Conservation (phyloP, 1,140 invertebrate genomes). For the Drosophila albomicans region DNA sequence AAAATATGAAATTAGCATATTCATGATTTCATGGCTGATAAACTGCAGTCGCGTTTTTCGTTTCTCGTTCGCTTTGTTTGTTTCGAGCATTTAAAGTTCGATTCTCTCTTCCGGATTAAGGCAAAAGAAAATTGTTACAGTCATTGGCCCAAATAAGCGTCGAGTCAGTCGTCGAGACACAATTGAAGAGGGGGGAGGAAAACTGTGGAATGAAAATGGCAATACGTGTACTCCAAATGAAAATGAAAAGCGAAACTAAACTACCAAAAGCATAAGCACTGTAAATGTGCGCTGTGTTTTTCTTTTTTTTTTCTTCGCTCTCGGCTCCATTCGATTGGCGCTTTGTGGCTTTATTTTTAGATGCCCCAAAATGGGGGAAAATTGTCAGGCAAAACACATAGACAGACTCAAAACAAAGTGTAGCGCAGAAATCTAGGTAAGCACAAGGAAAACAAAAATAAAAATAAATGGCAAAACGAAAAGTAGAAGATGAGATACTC, state of each 20-base stretch:
- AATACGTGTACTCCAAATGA: conserved; percentile 10
- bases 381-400: conserved; percentile 42
- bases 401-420: conserved; percentile 48
- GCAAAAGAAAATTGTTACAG: conserved; percentile 45
- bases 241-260: conserved; percentile 74
- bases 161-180: conserved; percentile 20
- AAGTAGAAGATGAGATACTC: conserved; percentile 5
- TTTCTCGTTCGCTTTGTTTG: background rate
- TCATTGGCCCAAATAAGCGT: conserved; percentile 48
- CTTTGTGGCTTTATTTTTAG: conserved; percentile 71
- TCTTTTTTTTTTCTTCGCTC: background rate
- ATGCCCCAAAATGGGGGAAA: conserved; percentile 20
- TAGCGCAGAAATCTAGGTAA: conserved; percentile 52
- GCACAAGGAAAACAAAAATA: conserved; percentile 30
- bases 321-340: conserved; percentile 32
- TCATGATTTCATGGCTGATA: conserved; percentile 64
- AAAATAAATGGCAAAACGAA: conserved; percentile 10
- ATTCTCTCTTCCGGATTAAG: conserved; percentile 47
- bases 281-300: conserved; percentile 42
- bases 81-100: conserved; percentile 30
- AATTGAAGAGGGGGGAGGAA: conserved; percentile 14
- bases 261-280: conserved; percentile 49
- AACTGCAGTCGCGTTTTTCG: conserved; percentile 45
- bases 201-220: conserved; percentile 32
- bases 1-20: conserved; percentile 71